Evolutionary conservation across 2,113 vertebrate species (phyloP).

Genomic region (Larimichthys crocea): DNA sequence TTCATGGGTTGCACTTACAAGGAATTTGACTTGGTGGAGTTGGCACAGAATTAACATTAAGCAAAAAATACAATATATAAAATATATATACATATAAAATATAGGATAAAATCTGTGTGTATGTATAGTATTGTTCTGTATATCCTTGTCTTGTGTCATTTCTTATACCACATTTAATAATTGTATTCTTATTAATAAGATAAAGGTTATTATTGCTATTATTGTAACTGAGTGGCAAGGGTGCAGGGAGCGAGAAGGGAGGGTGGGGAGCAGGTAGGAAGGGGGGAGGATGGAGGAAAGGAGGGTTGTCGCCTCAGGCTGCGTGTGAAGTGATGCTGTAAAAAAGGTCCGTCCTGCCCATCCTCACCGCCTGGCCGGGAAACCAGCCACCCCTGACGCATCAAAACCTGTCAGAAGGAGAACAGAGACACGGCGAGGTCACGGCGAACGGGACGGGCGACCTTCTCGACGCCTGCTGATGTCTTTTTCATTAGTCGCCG

Average conservation of each 20-base stretch:
- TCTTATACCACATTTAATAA: neutral
- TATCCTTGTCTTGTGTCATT: neutral
- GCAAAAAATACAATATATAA: too few species aligned
- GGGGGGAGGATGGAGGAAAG: slow-evolving; percentile 32
- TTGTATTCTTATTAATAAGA: neutral
- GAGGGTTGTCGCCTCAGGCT: slow-evolving; percentile 70
- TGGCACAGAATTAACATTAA: too few species aligned
- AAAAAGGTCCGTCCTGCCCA: slow-evolving; percentile 52
- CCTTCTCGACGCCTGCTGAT: slow-evolving; percentile 75
- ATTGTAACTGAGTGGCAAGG: slow-evolving; percentile 40
- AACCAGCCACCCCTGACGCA: slow-evolving; percentile 76
- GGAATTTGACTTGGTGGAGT: too few species aligned
- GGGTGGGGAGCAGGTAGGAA: slow-evolving; percentile 9
- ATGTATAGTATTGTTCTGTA: neutral
- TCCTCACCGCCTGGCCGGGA: slow-evolving; percentile 45
- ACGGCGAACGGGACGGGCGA: slow-evolving; percentile 55
- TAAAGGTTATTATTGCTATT: slow-evolving; percentile 28
- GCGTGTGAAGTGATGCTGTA: slow-evolving; percentile 45
- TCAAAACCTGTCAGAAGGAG: slow-evolving; percentile 77
- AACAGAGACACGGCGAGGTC: slow-evolving; percentile 63
- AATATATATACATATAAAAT: too few species aligned
- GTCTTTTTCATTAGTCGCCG: slow-evolving; percentile 78
- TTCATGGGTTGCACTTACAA: too few species aligned
- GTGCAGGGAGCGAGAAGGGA: neutral
- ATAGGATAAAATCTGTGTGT: neutral